Conservation (phyloP, 2,797 vertebrate species). For the Vespertilio murinus region DNA sequence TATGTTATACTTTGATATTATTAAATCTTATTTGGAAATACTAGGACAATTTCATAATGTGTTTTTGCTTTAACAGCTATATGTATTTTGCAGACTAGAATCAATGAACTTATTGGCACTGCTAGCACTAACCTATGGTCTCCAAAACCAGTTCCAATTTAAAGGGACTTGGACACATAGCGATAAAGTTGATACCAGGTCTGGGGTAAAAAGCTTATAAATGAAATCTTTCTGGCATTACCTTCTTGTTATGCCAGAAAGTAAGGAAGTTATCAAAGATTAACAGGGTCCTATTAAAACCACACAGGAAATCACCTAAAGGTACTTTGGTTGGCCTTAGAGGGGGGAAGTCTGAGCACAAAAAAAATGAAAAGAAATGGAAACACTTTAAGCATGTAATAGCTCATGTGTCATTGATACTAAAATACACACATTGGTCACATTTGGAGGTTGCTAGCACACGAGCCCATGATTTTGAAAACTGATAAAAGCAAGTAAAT, state of each 20-base stretch:
- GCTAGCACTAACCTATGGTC: not conserved
- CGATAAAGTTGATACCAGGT: not conserved
- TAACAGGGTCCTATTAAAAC: not conserved
- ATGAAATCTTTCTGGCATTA: not conserved
- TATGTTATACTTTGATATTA: not conserved
- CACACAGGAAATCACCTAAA: not conserved
- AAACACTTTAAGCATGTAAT: not conserved
- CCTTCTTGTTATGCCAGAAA: not conserved
- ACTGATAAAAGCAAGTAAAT: not conserved
- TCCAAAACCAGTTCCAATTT: not conserved
- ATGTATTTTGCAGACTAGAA: not conserved
- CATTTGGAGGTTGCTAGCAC: not conserved
- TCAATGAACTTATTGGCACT: not conserved
- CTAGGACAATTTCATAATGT: not conserved
- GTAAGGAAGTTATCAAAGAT: not conserved
- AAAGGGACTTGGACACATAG: not conserved
- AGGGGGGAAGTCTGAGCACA: not conserved
- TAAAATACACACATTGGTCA: not conserved
- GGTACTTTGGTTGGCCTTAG: not conserved
- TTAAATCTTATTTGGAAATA: not conserved
- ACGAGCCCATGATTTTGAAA: not conserved
- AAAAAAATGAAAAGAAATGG: not conserved
- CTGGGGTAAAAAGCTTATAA: not conserved
- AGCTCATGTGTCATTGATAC: not conserved
- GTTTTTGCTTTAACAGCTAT: not conserved